Conservation (phyloP, 1,140 invertebrate species). For the Armadillidium nasatum region DNA sequence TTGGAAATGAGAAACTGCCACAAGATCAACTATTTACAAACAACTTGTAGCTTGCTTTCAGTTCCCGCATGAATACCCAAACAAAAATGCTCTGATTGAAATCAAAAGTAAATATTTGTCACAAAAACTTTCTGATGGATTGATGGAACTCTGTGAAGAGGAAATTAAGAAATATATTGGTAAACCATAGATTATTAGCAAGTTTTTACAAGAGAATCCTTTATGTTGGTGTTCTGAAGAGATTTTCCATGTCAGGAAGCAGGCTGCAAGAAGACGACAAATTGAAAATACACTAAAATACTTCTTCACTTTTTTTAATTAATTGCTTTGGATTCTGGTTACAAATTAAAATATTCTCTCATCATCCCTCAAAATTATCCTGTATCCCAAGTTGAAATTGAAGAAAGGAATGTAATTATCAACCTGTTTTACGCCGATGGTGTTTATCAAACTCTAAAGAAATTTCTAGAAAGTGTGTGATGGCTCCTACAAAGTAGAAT, state of each 20-base stretch:
- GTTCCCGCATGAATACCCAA: background rate
- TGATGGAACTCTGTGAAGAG: background rate
- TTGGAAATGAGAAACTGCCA: too few relatives aligned
- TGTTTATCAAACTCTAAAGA: slow-evolving; percentile 63
- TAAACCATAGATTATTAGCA: background rate
- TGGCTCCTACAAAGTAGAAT: slow-evolving; percentile 60
- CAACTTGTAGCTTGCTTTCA: background rate
- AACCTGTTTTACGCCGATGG: slow-evolving; percentile 58
- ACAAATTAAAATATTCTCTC: background rate
- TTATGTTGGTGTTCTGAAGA: slow-evolving; percentile 7
- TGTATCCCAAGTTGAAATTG: slow-evolving; percentile 46
- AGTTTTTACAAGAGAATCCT: background rate
- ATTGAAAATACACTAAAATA: background rate
- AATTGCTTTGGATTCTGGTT: background rate
- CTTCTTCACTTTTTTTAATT: background rate
- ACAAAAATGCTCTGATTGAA: background rate
- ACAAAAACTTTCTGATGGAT: background rate
- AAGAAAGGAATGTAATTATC: slow-evolving; percentile 63
- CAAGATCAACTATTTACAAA: background rate
- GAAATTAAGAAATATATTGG: background rate
- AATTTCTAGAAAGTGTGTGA: slow-evolving; percentile 64
- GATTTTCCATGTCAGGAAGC: background rate
- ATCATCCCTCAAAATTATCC: background rate
- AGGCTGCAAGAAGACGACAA: background rate
- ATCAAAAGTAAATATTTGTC: background rate